Evolutionary conservation across 2,888 invertebrate species (phyloP), one percentile per base, ranked within the genome.

Genomic region (Caenorhabditis plicata): DNA sequence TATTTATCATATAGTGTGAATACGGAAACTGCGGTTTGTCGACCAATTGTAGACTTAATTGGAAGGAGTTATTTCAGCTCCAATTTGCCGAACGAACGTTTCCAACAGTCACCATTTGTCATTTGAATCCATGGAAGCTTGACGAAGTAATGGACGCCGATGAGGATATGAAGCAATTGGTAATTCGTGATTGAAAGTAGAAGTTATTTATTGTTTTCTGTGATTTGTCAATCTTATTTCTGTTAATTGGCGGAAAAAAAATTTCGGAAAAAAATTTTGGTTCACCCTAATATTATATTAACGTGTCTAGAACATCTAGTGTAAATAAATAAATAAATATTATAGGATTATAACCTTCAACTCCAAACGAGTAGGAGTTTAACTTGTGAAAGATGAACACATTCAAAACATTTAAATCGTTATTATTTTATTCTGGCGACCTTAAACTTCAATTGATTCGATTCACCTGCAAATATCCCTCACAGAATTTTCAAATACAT

Each of bases 71-170:
- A 26, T 55, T 68, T 22, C 65, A 77, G 75, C 49, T 77, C 35
- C 67, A 71, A 68, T 77, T 75, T 63, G 64, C 74, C 23, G 74
- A 77, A 38, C 68, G 76, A 19, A 57, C 51, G 1, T 79, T 78
- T 49, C 79, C 79, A 32, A 64, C 69, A n/a, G 77, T 79, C 41
- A 79, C 78, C 7, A 65, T 79, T 33, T 79, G 79, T 51, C 68
- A 75, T 64, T 39, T 75, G 56, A 80, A 80, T 61, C 73, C 80
- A 25, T 80, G 74, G 69, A 78, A 74, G 46, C 19, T 49, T 11
- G n/a, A 39, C 8, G 65, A 54, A 36, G 44, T 61, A n/a, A 29
- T 32, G 11, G 26, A 19, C 3, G 45, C 39, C 3, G 57, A 63
- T 38, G 40, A 57, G 15, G 56, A 55, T 27, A 55, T 74, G 60